Percentiles rank a stretch among this genome's conserved stretches.
Evolutionary conservation across 2,797 vertebrate genomes (phyloP).

Genomic region (Artibeus lituratus): DNA sequence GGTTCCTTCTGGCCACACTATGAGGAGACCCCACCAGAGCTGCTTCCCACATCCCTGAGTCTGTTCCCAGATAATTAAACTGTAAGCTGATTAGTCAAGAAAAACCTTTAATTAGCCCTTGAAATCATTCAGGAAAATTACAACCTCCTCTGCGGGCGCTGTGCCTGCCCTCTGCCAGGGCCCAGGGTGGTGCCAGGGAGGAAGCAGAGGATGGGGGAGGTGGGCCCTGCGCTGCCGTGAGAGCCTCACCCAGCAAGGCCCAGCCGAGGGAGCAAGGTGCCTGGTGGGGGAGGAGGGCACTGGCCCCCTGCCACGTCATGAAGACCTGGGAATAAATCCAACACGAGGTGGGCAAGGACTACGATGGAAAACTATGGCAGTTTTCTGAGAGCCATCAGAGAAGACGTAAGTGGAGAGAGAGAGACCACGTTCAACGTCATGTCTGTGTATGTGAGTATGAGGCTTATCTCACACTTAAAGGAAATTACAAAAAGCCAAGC

Average conservation of each 20-base stretch:
- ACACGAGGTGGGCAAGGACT: background rate
- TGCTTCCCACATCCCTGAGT: conserved; percentile 39
- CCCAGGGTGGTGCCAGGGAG: background rate
- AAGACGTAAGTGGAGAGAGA: background rate
- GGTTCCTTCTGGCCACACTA: background rate
- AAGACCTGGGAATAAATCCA: background rate
- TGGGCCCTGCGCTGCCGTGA: background rate
- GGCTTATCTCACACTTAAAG: background rate
- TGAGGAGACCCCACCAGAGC: conserved; percentile 14
- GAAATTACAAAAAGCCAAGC: background rate
- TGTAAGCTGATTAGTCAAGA: conserved; percentile 72
- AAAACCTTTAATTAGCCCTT: conserved; percentile 80
- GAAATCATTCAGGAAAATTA: conserved; percentile 73
- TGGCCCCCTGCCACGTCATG: background rate
- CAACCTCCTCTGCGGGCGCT: conserved; percentile 43
- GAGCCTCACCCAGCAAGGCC: background rate
- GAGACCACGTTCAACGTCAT: fast-evolving
- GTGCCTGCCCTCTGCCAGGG: conserved; percentile 24
- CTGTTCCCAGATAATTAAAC: conserved; percentile 75
- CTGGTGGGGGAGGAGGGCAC: background rate
- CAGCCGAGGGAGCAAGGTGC: background rate
- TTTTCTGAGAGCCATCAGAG: background rate
- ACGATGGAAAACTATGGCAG: background rate
- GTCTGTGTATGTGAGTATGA: background rate
- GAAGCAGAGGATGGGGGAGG: background rate